These are phyloP conservation scores for Halcyon senegalensis DNA, from an alignment of 2,113 vertebrate species.

Conservation along the genomic window DNA sequence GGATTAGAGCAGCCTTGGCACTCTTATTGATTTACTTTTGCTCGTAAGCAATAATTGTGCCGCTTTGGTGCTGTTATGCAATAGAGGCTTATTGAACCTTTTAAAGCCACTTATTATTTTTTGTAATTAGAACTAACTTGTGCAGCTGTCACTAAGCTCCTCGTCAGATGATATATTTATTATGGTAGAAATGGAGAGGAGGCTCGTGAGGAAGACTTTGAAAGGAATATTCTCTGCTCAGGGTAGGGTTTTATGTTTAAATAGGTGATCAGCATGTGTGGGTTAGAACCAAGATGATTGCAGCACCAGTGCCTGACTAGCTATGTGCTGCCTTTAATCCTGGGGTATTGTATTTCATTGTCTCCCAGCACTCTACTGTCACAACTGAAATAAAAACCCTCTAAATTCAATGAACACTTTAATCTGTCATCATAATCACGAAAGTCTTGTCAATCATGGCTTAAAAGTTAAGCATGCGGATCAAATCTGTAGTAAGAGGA, in stretches of 20 bases:
- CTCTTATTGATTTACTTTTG: neutral
- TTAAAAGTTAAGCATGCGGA: conserved; percentile 64
- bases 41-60: conserved; percentile 2
- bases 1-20: neutral
- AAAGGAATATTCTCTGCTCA: conserved; percentile 67
- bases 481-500: conserved; percentile 65
- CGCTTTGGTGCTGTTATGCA: conserved; percentile 42
- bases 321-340: conserved; percentile 77
- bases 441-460: conserved; percentile 67
- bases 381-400: conserved; percentile 75
- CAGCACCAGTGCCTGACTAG: conserved; percentile 56
- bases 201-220: conserved; percentile 69
- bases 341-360: conserved; percentile 76
- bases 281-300: conserved; percentile 65
- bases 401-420: conserved; percentile 67
- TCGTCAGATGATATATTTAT: conserved; percentile 75
- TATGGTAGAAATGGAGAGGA: conserved; percentile 69
- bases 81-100: conserved; percentile 53
- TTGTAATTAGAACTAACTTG: conserved; percentile 49
- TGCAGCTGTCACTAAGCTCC: conserved; percentile 81
- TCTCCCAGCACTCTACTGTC: conserved; percentile 62
- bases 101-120: conserved; percentile 59
- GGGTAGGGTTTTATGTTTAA: conserved; percentile 73
- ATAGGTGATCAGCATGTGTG: conserved; percentile 68
- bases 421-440: conserved; percentile 74